phyloP scores from a whole-genome alignment of 1,140 invertebrate species.

The Bombus waltoni region DNA sequence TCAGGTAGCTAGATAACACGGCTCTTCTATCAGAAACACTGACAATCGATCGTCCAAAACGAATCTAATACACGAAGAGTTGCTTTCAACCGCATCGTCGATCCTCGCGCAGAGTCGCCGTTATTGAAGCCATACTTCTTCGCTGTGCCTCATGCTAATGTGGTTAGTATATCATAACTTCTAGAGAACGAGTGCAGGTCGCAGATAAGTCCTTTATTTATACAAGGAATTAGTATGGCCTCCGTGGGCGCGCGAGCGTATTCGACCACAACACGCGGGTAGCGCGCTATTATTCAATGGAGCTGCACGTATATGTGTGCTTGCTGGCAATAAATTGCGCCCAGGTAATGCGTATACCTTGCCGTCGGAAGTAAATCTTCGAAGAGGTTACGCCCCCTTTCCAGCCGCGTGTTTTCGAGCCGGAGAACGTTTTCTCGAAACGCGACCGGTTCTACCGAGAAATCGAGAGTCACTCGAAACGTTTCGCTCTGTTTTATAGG shows the following conservation, averaged over 20 bases:
- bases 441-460: not conserved
- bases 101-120: not conserved
- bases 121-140: conserved; percentile 50
- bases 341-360: conserved; percentile 35
- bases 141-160: conserved; percentile 50
- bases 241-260: not conserved
- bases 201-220: conserved; percentile 62
- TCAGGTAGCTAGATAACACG: not conserved
- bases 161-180: conserved; percentile 60
- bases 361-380: conserved; percentile 51
- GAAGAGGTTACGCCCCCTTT: conserved; percentile 19
- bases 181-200: conserved; percentile 50
- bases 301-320: not conserved
- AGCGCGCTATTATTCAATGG: conserved; percentile 44
- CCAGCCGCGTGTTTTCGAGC: not conserved
- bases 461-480: not conserved
- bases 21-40: not conserved
- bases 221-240: conserved; percentile 54
- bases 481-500: not conserved
- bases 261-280: not conserved
- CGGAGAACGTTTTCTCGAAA: conserved; percentile 14
- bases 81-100: conserved; percentile 18
- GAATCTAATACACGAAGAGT: conserved; percentile 12
- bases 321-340: conserved; percentile 1
- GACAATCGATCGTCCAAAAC: conserved; percentile 2